Base-by-base conservation (phyloP, 2,888 invertebrate species). In the Chrysotoxum bicinctum region DNA sequence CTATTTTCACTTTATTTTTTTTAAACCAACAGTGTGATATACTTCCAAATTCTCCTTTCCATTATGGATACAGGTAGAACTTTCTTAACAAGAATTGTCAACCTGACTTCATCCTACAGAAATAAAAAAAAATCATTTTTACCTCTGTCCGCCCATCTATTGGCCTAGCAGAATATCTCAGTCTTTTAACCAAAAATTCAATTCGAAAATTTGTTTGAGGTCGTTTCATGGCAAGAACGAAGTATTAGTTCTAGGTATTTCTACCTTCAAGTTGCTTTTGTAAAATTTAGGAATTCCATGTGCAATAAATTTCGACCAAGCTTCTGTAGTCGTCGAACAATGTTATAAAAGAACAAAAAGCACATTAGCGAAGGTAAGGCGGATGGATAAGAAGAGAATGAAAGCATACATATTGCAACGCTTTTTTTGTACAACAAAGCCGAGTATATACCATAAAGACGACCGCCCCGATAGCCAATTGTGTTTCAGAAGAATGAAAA, bases 151-250 rank as follows among this genome's bases (percentile, higher is more conserved):
- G 10, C 16, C 26, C 45, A 48, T 10, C 37, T 12, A 3, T 32
- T n/a, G 16, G 30, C 5, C n/a, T 12, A 5, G 30, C 9, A 52
- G n/a, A 8, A 16, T 30, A 32, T 32, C 32, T 26, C 7, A 32
- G 30, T 9, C 23, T 73, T 50, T 66, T 66, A 75, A 64, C 45
- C 69, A 37, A 72, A 30, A 77, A 77, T 82, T 81, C 81, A 82
- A 82, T 82, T 72, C 19, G 77, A 77, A 73, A 82, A 78, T 78
- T 73, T 78, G 82, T 73, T 78, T 82, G 77, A 73, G 78, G 78
- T 73, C 60, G 45, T 68, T 66, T 45, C 16, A 69, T 64, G 77
- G 77, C 32, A 54, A 69, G 75, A 35, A 35, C 1, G 21, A 3
- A 32, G 7, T 30, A 12, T 14, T 16, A n/a, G 35, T 75, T 21